Evolutionary conservation across 2,113 vertebrate species (phyloP).

Genomic region (Butorides virescens): DNA sequence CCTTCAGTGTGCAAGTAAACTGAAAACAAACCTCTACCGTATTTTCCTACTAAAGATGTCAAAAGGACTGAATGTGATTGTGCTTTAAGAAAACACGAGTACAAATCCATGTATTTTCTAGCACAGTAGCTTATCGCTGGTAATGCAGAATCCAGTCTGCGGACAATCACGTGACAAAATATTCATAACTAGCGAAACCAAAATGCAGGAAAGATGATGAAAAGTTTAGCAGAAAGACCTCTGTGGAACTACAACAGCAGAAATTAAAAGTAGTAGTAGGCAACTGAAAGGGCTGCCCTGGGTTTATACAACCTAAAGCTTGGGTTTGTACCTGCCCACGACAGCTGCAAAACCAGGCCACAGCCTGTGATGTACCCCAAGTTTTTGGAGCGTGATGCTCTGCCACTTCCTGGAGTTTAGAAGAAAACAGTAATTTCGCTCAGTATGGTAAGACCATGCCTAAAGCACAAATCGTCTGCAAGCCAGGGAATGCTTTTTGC

Average conservation of each 20-base stretch:
- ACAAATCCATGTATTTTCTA: not conserved
- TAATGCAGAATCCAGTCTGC: not conserved
- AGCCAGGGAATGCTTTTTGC: not conserved
- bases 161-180: fast-evolving
- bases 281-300: fast-evolving
- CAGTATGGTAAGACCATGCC: too few species aligned
- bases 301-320: fast-evolving
- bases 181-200: not conserved
- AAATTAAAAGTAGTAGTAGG: fast-evolving
- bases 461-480: not conserved
- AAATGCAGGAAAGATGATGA: not conserved
- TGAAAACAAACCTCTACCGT: not conserved
- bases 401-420: fast-evolving
- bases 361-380: fast-evolving
- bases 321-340: fast-evolving
- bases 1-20: not conserved
- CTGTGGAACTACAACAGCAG: fast-evolving
- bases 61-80: not conserved
- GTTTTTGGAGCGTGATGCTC: fast-evolving
- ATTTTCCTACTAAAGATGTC: not conserved
- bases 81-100: not conserved
- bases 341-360: fast-evolving
- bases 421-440: not conserved
- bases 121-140: not conserved
- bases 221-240: not conserved